A percentile compares a stretch with the other conserved stretches of the same genome.
Evolutionary conservation across 2,797 vertebrate species (phyloP).

Genomic region (Xerus rutilus): DNA sequence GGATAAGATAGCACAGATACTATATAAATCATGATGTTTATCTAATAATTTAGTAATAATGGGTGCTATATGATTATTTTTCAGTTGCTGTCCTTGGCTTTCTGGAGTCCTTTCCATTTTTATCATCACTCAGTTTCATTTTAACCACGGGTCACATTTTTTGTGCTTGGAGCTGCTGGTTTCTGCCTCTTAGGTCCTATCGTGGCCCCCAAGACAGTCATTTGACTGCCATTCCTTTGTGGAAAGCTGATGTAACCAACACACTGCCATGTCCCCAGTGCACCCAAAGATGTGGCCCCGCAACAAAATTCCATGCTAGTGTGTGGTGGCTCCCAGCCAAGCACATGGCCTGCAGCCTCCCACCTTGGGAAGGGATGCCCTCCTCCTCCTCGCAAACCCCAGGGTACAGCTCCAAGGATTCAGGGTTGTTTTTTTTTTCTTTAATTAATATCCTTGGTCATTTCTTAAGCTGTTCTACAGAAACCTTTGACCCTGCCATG

Average conservation of each 20-base stretch:
- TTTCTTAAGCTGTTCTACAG: constrained; percentile 41
- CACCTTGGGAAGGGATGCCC: background rate
- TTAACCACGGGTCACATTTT: background rate
- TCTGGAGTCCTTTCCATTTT: background rate
- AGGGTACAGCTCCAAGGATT: background rate
- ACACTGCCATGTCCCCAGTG: background rate
- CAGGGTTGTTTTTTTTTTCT: background rate
- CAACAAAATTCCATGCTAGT: background rate
- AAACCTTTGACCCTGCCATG: background rate
- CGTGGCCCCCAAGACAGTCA: background rate
- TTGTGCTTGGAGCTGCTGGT: background rate
- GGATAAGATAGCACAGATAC: constrained; percentile 20
- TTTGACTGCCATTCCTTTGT: background rate
- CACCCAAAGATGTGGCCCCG: background rate
- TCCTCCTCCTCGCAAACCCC: too few species aligned
- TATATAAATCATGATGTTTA: background rate
- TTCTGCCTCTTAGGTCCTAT: background rate
- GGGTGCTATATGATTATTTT: constrained; percentile 58
- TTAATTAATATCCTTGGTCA: background rate
- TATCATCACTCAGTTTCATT: background rate
- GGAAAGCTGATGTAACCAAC: background rate
- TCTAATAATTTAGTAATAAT: constrained; percentile 6
- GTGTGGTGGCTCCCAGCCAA: background rate
- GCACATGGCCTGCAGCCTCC: background rate
- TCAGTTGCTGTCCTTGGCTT: background rate